Evolutionary conservation across 2,797 vertebrate species (phyloP), one percentile per base, ranked within the genome.

Genomic region (Pseudochirops corinnae): DNA sequence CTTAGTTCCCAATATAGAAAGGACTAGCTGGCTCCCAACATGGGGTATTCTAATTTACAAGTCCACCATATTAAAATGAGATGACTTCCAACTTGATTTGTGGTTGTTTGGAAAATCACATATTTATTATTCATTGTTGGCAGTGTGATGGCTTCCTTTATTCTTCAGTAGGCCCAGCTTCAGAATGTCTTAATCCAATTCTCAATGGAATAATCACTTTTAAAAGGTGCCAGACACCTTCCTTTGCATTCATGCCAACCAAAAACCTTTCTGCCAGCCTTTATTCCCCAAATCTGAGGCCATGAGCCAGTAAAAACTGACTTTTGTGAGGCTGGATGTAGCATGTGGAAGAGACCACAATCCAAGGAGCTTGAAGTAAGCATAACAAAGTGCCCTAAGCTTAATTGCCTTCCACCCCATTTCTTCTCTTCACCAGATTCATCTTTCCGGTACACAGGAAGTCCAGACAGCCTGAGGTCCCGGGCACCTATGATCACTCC

Each of bases 401-500:
- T 0, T 95, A 46, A 93, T 50, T 39, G 0, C 7, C 46, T 92
- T 33, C 93, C 93, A 0, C 62, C 39, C 90, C 18, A 26, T 87
- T 87, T 18, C 29, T 1, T 46, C 1, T 93, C 5, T 93, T 16
- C 24, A 21, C 21, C 98, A 99, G 99, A 99, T 97, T 99, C 99
- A 39, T 99, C 99, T 0, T 99, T 99, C 99, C 99, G 99, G 95
- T 99, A 99, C 99, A 99, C 99, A 0, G 99, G 99, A 55, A 99
- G 99, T 97, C 99, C 99, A 0, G 99, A 99, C 98, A 99, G 99
- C 98, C 99, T 99, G 52, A 99, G 99, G 10, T 99, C 99, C 1
- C 99, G 99, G 0, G 99, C 99, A 3, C 99, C 99, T 90, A 99
- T 99, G 99, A 99, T 99, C 98, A 99, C 99, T 9, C 99, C 99